A percentile compares a stretch with the other conserved stretches of the same genome.
Evolutionary conservation across 2,888 invertebrate genomes (phyloP).

Genomic region (Erpobdella octoculata): DNA sequence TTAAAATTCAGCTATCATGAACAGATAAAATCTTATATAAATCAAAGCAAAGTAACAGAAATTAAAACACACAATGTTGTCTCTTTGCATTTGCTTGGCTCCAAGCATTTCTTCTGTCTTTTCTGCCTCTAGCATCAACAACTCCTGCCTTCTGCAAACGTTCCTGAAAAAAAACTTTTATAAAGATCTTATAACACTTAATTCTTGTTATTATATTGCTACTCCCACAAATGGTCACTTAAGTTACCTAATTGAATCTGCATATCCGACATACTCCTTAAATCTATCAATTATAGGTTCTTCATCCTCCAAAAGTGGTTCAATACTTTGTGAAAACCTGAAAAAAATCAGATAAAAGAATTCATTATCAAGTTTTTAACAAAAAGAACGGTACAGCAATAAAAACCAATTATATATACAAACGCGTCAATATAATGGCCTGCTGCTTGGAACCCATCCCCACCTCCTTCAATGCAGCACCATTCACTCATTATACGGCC

Average conservation of each 20-base stretch:
- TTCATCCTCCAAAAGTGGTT: conserved; percentile 70
- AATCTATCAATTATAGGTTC: conserved; percentile 74
- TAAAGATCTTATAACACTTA: neutral
- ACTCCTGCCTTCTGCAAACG: conserved; percentile 67
- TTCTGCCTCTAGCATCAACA: conserved; percentile 66
- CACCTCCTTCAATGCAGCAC: conserved; percentile 72
- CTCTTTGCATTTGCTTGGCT: conserved; percentile 54
- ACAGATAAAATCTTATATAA: neutral
- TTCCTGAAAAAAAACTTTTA: conserved; percentile 52
- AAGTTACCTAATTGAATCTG: conserved; percentile 62
- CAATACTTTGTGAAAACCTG: conserved; percentile 61
- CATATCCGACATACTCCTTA: conserved; percentile 73
- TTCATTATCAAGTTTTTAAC: neutral
- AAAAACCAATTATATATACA: too few species aligned
- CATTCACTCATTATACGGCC: conserved; percentile 75
- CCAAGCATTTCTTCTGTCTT: conserved; percentile 63
- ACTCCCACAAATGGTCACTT: too few species aligned
- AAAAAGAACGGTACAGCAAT: neutral
- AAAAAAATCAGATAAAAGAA: neutral
- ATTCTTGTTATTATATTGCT: too few species aligned
- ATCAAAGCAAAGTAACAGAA: neutral
- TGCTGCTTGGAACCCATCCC: conserved; percentile 65
- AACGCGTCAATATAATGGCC: conserved; percentile 63
- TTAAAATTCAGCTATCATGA: too few species aligned
- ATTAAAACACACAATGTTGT: conserved; percentile 45